Evolutionary conservation across 2,888 invertebrate genomes (phyloP).

Genomic region (Leptinotarsa rubiginosa): DNA sequence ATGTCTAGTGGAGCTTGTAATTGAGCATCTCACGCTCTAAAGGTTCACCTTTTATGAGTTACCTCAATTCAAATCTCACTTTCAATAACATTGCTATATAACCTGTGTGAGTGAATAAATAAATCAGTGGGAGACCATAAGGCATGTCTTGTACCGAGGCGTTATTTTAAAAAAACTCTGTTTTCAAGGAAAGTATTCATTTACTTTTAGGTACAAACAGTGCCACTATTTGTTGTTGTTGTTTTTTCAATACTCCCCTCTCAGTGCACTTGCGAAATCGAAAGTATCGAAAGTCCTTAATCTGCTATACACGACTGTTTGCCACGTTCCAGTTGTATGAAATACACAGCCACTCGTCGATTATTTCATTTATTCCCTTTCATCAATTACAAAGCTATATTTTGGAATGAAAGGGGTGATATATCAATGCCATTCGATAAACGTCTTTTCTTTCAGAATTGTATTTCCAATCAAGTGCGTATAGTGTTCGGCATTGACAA

Average conservation of each 20-base stretch:
- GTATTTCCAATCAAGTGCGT: slow-evolving; percentile 15
- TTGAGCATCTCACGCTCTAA: no score
- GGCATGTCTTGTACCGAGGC: no score
- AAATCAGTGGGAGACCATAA: no score
- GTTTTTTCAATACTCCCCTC: background rate
- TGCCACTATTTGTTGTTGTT: background rate
- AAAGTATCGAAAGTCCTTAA: background rate
- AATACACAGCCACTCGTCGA: slow-evolving; percentile 14
- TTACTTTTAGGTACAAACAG: background rate
- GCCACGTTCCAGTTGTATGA: slow-evolving; percentile 15
- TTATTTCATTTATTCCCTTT: slow-evolving; percentile 19
- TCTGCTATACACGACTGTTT: background rate
- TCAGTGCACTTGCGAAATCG: background rate
- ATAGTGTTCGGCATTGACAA: background rate
- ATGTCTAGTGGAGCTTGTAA: no score
- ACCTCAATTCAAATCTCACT: no score
- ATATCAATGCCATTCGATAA: slow-evolving; percentile 14
- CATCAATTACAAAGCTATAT: slow-evolving; percentile 13
- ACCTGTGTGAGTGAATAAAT: no score
- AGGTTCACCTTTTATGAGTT: no score
- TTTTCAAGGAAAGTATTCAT: no score
- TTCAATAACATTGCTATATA: no score
- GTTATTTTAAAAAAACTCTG: no score
- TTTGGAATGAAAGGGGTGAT: slow-evolving; percentile 15
- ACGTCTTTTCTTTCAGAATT: slow-evolving; percentile 10